Evolutionary conservation across 2,888 invertebrate species (phyloP).

Genomic region (Barypeithes pellucidus): DNA sequence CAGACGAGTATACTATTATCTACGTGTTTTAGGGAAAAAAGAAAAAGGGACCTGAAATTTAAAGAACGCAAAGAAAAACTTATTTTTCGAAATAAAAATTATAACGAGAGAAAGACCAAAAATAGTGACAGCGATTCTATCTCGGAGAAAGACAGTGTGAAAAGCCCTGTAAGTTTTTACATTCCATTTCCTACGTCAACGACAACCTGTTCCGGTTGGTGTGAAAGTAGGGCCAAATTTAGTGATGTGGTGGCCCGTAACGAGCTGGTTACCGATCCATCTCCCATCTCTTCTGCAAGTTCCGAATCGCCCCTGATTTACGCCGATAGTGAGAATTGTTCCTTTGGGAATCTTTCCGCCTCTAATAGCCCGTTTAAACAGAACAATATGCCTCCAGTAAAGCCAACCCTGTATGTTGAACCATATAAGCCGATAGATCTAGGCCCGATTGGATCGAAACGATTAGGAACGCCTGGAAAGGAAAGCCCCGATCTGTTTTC

Average conservation of each 20-base stretch:
- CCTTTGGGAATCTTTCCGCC: not conserved
- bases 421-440: conserved; percentile 67
- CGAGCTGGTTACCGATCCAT: conserved; percentile 61
- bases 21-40: conserved; percentile 38
- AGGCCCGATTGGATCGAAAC: conserved; percentile 71
- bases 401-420: conserved; percentile 68
- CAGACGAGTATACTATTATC: too few species aligned
- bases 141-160: conserved; percentile 48
- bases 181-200: conserved; percentile 60
- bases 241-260: conserved; percentile 76
- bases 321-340: conserved; percentile 18
- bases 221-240: conserved; percentile 74
- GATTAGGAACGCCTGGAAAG: conserved; percentile 57
- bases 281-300: conserved; percentile 50
- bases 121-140: conserved; percentile 52
- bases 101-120: conserved; percentile 42
- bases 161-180: conserved; percentile 55
- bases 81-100: conserved; percentile 54
- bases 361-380: conserved; percentile 40
- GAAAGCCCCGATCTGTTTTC: conserved; percentile 50
- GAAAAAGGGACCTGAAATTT: conserved; percentile 55
- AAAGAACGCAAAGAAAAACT: conserved; percentile 64
- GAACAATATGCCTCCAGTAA: conserved; percentile 54
- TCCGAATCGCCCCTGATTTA: conserved; percentile 46
- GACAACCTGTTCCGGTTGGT: conserved; percentile 70